These are phyloP conservation scores for Toxonevra muliebris DNA, from an alignment of 2,888 invertebrate species.

Conservation along the genomic window DNA sequence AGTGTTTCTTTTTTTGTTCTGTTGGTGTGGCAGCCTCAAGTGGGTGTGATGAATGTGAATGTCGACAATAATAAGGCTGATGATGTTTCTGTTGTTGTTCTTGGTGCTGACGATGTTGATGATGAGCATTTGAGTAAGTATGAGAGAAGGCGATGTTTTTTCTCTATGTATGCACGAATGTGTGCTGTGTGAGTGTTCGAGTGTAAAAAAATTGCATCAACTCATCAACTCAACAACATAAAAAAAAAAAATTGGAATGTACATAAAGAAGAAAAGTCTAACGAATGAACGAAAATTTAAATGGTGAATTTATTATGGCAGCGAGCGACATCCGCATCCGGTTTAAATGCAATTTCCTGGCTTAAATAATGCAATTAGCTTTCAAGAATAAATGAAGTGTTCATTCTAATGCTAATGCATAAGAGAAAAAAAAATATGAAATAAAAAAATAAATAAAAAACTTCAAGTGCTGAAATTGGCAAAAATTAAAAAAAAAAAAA, in stretches of 20 bases:
- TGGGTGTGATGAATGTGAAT: slow-evolving; percentile 14
- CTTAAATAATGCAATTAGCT: slow-evolving; percentile 40
- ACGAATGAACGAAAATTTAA: too few species aligned
- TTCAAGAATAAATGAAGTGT: not conserved
- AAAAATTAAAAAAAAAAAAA: not conserved
- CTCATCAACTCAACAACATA: not conserved
- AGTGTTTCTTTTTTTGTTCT: not conserved
- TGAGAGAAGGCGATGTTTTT: not conserved
- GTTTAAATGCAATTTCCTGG: slow-evolving; percentile 41
- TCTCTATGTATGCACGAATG: not conserved
- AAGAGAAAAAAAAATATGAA: not conserved
- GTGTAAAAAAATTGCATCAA: not conserved
- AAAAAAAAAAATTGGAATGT: not conserved
- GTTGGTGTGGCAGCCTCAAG: slow-evolving; percentile 8
- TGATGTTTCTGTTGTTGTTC: not conserved
- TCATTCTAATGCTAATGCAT: slow-evolving; percentile 1
- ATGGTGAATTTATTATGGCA: slow-evolving; percentile 13
- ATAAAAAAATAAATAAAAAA: not conserved
- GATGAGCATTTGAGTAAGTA: not conserved
- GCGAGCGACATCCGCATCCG: slow-evolving; percentile 39
- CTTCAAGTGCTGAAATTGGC: slow-evolving; percentile 19
- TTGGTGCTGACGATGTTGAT: slow-evolving; percentile 2
- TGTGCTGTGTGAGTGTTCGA: not conserved
- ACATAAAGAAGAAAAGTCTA: not conserved
- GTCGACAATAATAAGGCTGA: not conserved